Percentiles rank a stretch among this genome's conserved stretches.
phyloP scores from a whole-genome alignment of 1,140 invertebrate species.

The Trichonephila clavipes region DNA sequence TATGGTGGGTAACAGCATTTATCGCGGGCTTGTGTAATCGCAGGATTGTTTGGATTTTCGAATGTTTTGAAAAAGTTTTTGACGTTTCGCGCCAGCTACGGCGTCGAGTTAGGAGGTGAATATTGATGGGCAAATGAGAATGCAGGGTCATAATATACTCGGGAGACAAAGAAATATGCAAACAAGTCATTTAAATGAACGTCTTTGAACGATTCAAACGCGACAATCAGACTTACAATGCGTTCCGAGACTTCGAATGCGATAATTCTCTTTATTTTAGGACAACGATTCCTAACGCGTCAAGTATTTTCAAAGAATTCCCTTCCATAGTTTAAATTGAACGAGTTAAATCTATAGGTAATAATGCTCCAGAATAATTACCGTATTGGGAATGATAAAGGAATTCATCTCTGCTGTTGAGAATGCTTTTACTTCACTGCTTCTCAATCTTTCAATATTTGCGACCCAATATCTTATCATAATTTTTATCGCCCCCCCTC shows the following conservation, averaged over 20 bases:
- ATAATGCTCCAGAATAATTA: background rate
- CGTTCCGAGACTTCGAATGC: background rate
- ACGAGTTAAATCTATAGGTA: background rate
- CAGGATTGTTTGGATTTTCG: conserved; percentile 2
- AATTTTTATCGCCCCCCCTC: too few species aligned
- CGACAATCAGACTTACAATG: background rate
- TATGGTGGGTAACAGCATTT: background rate
- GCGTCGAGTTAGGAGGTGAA: background rate
- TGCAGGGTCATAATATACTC: background rate
- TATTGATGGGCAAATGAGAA: background rate
- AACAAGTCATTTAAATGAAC: background rate
- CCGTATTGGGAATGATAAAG: background rate
- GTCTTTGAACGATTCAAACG: background rate
- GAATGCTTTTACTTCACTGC: too few species aligned
- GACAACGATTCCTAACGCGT: background rate
- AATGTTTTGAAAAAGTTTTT: conserved; percentile 5
- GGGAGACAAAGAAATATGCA: background rate
- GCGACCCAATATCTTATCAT: too few species aligned
- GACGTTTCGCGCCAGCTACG: background rate
- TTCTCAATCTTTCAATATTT: too few species aligned
- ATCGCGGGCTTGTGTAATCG: background rate
- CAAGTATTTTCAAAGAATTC: background rate
- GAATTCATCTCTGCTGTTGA: too few species aligned
- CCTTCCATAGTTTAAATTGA: background rate
- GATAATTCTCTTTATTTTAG: background rate